These are phyloP conservation scores for Epinotia demarniana DNA, from an alignment of 2,888 invertebrate species.

Conservation along the genomic window DNA sequence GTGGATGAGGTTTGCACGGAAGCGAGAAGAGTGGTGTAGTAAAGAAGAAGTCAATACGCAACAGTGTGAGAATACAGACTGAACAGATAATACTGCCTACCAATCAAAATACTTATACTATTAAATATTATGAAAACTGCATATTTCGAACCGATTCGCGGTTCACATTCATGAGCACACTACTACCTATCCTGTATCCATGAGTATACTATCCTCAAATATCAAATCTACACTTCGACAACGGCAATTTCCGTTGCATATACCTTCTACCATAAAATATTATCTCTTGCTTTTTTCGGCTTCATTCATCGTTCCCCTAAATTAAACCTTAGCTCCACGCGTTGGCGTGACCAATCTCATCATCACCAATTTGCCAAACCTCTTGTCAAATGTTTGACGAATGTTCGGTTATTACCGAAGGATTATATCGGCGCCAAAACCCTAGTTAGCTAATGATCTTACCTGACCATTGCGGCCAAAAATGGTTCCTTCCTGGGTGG, in stretches of 20 bases:
- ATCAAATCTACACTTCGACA: not conserved
- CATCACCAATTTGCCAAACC: conserved; percentile 64
- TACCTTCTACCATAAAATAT: not conserved
- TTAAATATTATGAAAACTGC: no score
- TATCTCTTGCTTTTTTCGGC: not conserved
- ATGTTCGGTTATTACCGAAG: conserved; percentile 41
- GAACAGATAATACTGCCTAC: no score
- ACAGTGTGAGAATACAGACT: no score
- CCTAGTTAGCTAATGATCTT: conserved; percentile 50
- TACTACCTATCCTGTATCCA: no score
- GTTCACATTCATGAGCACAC: no score
- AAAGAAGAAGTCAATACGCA: no score
- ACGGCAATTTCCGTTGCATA: not conserved
- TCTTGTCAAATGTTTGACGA: conserved; percentile 63
- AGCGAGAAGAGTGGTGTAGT: no score
- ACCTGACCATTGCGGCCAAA: conserved; percentile 57
- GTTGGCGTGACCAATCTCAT: conserved; percentile 55
- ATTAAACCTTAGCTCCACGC: conserved; percentile 55
- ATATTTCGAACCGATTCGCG: no score
- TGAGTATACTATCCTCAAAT: not conserved
- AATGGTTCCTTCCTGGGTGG: conserved; percentile 61
- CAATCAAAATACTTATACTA: no score
- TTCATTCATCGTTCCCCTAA: conserved; percentile 42
- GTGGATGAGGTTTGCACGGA: no score
- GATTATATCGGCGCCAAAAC: conserved; percentile 43